phyloP scores from a whole-genome alignment of 2,113 vertebrate genomes.

The Centropristis striata region DNA sequence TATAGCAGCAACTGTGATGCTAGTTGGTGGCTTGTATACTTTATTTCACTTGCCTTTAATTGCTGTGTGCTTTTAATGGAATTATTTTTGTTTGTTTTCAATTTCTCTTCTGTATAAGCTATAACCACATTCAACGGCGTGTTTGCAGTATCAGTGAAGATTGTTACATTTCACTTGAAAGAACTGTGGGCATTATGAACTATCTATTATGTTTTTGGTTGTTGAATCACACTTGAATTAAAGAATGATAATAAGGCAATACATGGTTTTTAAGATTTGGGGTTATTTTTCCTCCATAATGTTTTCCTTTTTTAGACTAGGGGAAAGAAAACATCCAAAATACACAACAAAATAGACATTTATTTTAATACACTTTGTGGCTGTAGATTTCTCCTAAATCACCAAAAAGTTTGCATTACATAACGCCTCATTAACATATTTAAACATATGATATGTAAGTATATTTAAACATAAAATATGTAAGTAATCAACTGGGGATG shows the following conservation, averaged over 20 bases:
- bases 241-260: constrained; percentile 23
- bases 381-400: no score
- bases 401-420: no score
- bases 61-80: neutral
- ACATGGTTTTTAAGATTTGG: no score
- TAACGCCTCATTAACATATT: no score
- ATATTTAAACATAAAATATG: no score
- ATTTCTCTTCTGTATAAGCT: constrained; percentile 3
- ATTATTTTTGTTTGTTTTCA: neutral
- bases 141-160: neutral
- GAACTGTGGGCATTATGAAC: constrained; percentile 19
- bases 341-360: no score
- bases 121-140: constrained; percentile 7
- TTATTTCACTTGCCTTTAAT: constrained; percentile 19
- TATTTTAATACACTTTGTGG: no score
- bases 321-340: no score
- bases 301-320: no score
- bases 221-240: constrained; percentile 40
- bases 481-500: no score
- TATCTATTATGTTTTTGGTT: neutral
- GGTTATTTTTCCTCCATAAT: no score
- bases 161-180: neutral
- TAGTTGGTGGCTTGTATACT: neutral
- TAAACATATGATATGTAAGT: no score
- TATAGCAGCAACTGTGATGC: neutral